phyloP scores from a whole-genome alignment of 1,140 invertebrate genomes.

The Heliconius himera region DNA sequence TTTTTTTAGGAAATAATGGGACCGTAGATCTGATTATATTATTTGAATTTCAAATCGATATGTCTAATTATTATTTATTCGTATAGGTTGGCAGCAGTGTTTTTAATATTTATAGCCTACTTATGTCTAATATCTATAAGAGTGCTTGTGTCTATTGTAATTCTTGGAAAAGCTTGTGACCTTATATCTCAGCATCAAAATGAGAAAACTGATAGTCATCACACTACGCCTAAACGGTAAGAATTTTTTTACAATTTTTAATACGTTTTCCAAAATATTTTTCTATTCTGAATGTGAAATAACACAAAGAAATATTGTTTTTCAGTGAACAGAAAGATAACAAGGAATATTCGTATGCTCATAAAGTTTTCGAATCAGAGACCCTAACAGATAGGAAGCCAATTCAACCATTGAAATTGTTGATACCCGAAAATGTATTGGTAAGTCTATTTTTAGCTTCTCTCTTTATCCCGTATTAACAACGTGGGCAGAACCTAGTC shows the following conservation, averaged over 20 bases:
- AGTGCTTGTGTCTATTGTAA: conserved; percentile 92
- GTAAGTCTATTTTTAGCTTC: conserved; percentile 39
- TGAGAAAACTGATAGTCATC: conserved; percentile 79
- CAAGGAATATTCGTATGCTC: conserved; percentile 53
- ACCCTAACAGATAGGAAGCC: conserved; percentile 52
- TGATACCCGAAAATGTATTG: conserved; percentile 64
- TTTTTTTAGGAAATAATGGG: too few species aligned
- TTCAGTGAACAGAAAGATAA: conserved; percentile 64
- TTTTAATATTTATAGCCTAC: conserved; percentile 89
- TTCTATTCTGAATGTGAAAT: too few species aligned
- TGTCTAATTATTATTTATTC: too few species aligned
- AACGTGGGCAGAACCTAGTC: neutral
- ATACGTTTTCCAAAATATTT: too few species aligned
- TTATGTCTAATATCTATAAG: conserved; percentile 91
- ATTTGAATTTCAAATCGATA: too few species aligned
- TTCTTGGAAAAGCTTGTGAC: conserved; percentile 94
- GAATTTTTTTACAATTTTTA: neutral
- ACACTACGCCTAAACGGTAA: conserved; percentile 77
- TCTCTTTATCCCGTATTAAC: neutral
- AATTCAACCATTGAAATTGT: conserved; percentile 59
- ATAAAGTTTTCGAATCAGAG: conserved; percentile 58
- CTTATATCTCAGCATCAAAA: conserved; percentile 89
- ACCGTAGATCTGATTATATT: too few species aligned
- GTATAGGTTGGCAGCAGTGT: conserved; percentile 84
- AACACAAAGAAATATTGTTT: conserved; percentile 7